phyloP scores from a whole-genome alignment of 2,113 vertebrate species.

The Sapayoa aenigma region DNA sequence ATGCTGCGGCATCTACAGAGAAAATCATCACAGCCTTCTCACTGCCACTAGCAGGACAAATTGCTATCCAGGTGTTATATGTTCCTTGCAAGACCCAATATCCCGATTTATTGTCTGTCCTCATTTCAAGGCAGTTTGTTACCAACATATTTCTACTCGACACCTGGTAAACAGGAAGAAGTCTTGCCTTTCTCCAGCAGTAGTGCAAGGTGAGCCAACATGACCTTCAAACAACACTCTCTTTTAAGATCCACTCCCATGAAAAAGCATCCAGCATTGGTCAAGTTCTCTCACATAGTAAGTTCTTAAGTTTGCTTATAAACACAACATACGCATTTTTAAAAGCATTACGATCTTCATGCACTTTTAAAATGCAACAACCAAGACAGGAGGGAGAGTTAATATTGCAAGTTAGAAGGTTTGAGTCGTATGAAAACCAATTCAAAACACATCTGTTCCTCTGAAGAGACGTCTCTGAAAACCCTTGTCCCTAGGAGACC shows the following conservation, averaged over 20 bases:
- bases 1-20: not conserved
- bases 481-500: not conserved
- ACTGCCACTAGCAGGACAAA: not conserved
- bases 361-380: not conserved
- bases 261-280: not conserved
- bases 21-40: not conserved
- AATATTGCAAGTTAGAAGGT: not conserved
- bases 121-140: not conserved
- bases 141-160: not conserved
- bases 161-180: not conserved
- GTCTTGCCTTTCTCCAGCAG: not conserved
- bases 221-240: not conserved
- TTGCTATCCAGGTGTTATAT: not conserved
- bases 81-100: not conserved
- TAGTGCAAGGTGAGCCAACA: not conserved
- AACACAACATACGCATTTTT: not conserved
- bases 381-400: not conserved
- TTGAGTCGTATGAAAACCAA: not conserved
- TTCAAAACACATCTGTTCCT: slow-evolving; percentile 4
- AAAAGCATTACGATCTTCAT: not conserved
- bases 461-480: not conserved
- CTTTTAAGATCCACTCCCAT: not conserved
- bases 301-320: not conserved
- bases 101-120: not conserved
- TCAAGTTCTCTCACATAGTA: not conserved